These are phyloP conservation scores for Anastrepha obliqua DNA, from an alignment of 1,140 invertebrate species.

Conservation along the genomic window DNA sequence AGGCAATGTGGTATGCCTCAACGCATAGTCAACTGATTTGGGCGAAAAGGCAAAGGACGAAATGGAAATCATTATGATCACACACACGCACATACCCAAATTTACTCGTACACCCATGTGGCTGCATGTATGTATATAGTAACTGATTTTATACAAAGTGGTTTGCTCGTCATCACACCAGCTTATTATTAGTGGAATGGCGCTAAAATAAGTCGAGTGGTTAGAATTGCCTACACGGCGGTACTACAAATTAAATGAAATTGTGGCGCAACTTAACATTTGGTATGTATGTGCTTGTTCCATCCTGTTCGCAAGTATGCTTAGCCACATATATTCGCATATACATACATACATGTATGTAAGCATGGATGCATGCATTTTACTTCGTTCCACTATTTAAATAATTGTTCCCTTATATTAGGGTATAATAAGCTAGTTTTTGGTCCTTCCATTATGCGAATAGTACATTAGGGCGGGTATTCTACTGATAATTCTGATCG, in stretches of 20 bases:
- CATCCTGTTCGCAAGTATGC: background rate
- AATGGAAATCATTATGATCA: background rate
- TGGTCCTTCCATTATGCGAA: too few relatives aligned
- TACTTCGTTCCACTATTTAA: background rate
- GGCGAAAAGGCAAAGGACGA: background rate
- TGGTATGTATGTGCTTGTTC: background rate
- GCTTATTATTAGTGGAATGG: background rate
- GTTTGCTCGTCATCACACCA: background rate
- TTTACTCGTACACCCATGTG: background rate
- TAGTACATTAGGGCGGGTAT: too few relatives aligned
- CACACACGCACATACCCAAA: background rate
- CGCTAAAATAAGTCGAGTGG: background rate
- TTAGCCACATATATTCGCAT: background rate
- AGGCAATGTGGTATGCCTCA: constrained; percentile 40
- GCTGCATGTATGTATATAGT: background rate
- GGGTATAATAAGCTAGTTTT: background rate
- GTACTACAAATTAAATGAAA: constrained; percentile 37
- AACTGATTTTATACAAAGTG: constrained; percentile 30
- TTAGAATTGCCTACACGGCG: constrained; percentile 15
- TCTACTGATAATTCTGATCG: too few relatives aligned
- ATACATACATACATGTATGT: background rate
- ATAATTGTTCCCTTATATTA: background rate
- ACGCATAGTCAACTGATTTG: constrained; percentile 12
- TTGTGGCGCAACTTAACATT: background rate
- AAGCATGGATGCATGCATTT: background rate